Conservation (phyloP, 2,113 vertebrate species). For the Piprites chloris region DNA sequence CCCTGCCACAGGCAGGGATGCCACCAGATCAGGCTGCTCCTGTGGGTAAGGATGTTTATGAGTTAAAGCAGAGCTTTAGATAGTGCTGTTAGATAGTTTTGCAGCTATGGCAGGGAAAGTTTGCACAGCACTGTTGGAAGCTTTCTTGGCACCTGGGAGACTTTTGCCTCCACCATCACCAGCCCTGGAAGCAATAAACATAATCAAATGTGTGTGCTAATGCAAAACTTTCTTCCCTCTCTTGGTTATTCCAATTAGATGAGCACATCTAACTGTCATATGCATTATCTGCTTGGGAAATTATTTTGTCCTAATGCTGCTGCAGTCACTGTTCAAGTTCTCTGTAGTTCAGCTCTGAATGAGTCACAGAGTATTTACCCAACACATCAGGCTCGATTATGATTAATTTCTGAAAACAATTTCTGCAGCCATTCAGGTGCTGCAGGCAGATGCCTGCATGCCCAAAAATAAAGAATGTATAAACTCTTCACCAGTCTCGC, state of each 20-base stretch:
- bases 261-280: constrained; percentile 27
- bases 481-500: not conserved
- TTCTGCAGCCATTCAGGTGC: not conserved
- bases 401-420: constrained; percentile 34
- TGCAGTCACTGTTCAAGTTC: not conserved
- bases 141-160: not conserved
- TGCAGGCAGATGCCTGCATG: not conserved
- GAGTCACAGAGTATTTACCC: constrained; percentile 19
- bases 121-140: not conserved
- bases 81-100: not conserved
- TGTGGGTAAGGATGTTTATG: not conserved
- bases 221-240: not conserved
- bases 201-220: not conserved
- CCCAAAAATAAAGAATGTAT: not conserved
- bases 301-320: not conserved
- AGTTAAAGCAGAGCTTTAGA: not conserved
- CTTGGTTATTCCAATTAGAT: not conserved
- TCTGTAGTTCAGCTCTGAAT: not conserved
- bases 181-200: not conserved
- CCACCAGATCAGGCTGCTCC: not conserved
- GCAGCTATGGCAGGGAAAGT: not conserved
- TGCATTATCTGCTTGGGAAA: not conserved
- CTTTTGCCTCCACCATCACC: not conserved
- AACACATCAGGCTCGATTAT: not conserved
- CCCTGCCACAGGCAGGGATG: not conserved